Conservation (phyloP, 2,797 vertebrate species). For the Scomberomorus guttatus region DNA sequence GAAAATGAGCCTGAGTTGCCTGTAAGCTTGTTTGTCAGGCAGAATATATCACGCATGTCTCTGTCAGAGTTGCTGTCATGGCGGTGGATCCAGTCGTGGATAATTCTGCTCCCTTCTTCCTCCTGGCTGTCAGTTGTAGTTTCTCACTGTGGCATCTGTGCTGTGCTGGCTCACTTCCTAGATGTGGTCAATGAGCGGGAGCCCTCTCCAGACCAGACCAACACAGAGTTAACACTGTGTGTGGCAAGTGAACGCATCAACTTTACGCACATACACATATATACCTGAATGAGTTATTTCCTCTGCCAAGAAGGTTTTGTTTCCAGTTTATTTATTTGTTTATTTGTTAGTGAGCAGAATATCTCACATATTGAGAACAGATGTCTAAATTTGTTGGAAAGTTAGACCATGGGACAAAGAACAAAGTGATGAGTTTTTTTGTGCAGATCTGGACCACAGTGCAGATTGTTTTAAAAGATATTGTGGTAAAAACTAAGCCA, state of each 20-base stretch:
- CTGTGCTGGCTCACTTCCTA: slow-evolving; percentile 74
- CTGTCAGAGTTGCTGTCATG: slow-evolving; percentile 25
- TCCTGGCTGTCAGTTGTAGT: slow-evolving; percentile 57
- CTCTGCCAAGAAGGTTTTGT: slow-evolving; percentile 37
- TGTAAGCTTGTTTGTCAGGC: slow-evolving; percentile 6
- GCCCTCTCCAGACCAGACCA: slow-evolving; percentile 43
- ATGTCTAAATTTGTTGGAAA: slow-evolving; percentile 9
- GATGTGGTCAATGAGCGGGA: slow-evolving; percentile 61
- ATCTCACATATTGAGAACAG: slow-evolving; percentile 31
- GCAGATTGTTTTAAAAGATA: no score
- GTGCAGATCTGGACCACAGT: neutral
- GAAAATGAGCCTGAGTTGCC: neutral
- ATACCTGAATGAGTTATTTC: slow-evolving; percentile 20
- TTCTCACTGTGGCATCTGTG: slow-evolving; percentile 71
- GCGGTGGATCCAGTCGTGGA: slow-evolving; percentile 42
- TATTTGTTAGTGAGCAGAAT: slow-evolving; percentile 23
- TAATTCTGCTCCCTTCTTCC: slow-evolving; percentile 15
- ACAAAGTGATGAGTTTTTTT: slow-evolving; percentile 1
- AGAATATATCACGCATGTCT: neutral
- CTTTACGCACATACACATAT: slow-evolving; percentile 6
- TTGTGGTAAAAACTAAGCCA: no score
- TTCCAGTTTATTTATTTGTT: slow-evolving; percentile 37
- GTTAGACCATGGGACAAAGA: neutral
- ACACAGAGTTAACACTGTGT: slow-evolving; percentile 34
- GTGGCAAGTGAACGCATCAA: slow-evolving; percentile 17